phyloP scores from a whole-genome alignment of 2,797 vertebrate species.

The Cichlasoma orientale region DNA sequence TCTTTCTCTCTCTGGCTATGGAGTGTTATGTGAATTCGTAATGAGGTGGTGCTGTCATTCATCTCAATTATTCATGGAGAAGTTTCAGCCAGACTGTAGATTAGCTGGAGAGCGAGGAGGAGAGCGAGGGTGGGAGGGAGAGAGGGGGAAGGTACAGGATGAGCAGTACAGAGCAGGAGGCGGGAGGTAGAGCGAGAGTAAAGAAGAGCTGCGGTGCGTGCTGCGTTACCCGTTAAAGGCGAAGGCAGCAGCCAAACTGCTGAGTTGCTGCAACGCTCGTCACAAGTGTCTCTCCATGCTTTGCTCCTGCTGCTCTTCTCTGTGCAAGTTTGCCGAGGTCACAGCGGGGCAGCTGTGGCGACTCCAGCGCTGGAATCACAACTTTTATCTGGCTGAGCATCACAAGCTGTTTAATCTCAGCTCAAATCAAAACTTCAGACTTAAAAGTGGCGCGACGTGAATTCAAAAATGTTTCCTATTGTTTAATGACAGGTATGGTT shows the following conservation, averaged over 20 bases:
- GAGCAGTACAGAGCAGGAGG: neutral
- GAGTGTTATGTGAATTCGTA: conserved; percentile 67
- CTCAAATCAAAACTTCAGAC: neutral
- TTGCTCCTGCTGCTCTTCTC: conserved; percentile 1
- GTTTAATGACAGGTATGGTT: neutral
- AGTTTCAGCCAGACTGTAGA: conserved; percentile 63
- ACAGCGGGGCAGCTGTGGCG: neutral
- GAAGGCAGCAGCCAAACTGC: conserved; percentile 54
- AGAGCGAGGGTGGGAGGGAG: neutral
- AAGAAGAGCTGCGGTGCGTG: conserved; percentile 30
- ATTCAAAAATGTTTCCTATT: neutral
- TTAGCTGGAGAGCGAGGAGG: conserved; percentile 40
- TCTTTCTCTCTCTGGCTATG: conserved; percentile 37
- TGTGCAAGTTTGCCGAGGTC: conserved; percentile 31
- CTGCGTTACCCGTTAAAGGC: conserved; percentile 20
- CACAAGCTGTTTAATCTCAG: neutral
- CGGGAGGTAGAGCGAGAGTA: neutral
- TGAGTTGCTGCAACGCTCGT: conserved; percentile 56
- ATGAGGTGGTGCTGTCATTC: conserved; percentile 63
- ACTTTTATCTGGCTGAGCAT: neutral
- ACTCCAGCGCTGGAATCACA: neutral
- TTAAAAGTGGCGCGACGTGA: neutral
- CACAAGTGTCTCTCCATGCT: conserved; percentile 13
- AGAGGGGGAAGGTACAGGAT: neutral
- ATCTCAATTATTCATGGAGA: conserved; percentile 75